Conservation (phyloP, 2,797 vertebrate genomes). For the Sebastiscus albofasciatus region DNA sequence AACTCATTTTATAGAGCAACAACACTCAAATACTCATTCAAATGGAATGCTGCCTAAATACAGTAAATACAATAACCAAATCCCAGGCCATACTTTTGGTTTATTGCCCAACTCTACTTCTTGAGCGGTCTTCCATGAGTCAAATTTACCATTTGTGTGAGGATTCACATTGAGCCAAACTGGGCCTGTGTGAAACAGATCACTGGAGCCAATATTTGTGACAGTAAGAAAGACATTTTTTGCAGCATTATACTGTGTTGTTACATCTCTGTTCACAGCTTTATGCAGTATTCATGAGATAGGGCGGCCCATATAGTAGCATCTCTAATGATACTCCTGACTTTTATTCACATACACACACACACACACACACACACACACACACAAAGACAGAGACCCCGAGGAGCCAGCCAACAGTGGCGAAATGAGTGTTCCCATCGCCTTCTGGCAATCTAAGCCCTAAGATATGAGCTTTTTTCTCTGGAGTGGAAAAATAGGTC, state of each 20-base stretch:
- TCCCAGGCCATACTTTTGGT: background rate
- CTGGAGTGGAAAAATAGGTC: slow-evolving; percentile 69
- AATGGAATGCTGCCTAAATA: background rate
- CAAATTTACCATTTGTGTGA: background rate
- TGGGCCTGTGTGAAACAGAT: slow-evolving; percentile 6
- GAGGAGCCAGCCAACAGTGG: slow-evolving; percentile 4
- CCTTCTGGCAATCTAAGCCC: slow-evolving; percentile 53
- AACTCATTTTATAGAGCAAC: background rate
- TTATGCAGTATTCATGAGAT: slow-evolving; percentile 41
- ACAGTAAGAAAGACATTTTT: slow-evolving; percentile 21
- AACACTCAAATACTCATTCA: background rate
- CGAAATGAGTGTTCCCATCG: slow-evolving; percentile 19
- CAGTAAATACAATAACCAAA: background rate
- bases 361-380: slow-evolving; percentile 1
- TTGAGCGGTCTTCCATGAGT: background rate
- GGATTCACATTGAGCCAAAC: background rate
- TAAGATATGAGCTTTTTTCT: slow-evolving; percentile 50
- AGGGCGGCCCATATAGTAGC: background rate
- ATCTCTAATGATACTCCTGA: slow-evolving; percentile 31
- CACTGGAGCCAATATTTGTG: background rate
- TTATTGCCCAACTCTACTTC: background rate
- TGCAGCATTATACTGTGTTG: background rate
- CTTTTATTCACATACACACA: slow-evolving; percentile 13
- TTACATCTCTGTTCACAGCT: slow-evolving; percentile 19
- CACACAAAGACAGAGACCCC: slow-evolving; percentile 9